Conservation (phyloP, 2,888 invertebrate genomes). For the Lithophane leautieri region DNA sequence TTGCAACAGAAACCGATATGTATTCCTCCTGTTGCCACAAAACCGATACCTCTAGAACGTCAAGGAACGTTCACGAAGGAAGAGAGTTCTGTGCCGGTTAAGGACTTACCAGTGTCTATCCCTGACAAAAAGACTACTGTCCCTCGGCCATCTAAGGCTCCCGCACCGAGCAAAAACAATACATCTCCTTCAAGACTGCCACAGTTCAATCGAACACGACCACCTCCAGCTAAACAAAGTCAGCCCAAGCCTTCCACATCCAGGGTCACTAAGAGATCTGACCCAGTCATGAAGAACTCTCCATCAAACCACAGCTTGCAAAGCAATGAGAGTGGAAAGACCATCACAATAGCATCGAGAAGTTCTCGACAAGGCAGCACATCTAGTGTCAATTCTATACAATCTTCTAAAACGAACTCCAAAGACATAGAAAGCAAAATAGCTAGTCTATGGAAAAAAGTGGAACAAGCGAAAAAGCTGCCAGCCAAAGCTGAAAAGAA, state of each 20-base stretch:
- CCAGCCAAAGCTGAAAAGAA: constrained; percentile 90
- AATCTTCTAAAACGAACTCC: constrained; percentile 87
- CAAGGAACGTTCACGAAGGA: constrained; percentile 98
- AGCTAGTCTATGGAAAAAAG: constrained; percentile 95
- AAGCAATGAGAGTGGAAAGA: constrained; percentile 88
- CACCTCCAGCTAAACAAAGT: constrained; percentile 74
- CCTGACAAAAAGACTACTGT: constrained; percentile 77
- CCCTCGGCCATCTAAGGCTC: constrained; percentile 73
- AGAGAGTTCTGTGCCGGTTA: constrained; percentile 88
- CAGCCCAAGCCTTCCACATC: constrained; percentile 71
- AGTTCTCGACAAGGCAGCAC: constrained; percentile 84
- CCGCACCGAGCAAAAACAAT: constrained; percentile 79
- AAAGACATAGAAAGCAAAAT: constrained; percentile 95
- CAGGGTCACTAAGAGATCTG: constrained; percentile 73
- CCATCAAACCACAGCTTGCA: constrained; percentile 90
- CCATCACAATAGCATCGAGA: constrained; percentile 81
- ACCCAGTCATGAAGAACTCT: constrained; percentile 86
- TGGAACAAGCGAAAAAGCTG: constrained; percentile 92
- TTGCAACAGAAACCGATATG: constrained; percentile 74
- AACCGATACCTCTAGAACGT: constrained; percentile 92
- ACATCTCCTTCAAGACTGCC: constrained; percentile 87
- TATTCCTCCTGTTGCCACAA: constrained; percentile 75
- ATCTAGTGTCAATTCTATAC: constrained; percentile 91
- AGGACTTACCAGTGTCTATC: constrained; percentile 81
- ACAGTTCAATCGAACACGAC: constrained; percentile 78